Base-by-base conservation (phyloP, 2,797 vertebrate species). In the Pipistrellus nathusii region DNA sequence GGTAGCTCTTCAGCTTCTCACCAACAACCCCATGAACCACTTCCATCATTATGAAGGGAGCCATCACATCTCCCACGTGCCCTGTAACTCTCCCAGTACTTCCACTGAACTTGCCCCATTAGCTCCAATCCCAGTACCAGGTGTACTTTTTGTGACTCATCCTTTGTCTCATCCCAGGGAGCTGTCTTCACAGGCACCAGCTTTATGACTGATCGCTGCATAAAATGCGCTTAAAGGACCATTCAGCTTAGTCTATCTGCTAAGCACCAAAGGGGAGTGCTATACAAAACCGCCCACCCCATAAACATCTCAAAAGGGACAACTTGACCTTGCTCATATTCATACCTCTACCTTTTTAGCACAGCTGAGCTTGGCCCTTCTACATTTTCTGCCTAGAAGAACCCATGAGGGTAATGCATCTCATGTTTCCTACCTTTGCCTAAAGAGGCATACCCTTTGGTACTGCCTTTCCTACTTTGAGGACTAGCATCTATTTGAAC, bases 371-470 rank as follows among this genome's bases (percentile, higher is more conserved):
- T 27, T 27, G 44, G 30, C 18, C 73, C 25, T 46, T 57, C 62
- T 30, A n/a, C 5, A 15, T 57, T 53, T 82, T 69, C 75, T 85
- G 73, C 85, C 53, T 77, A 46, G 62, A 91, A 87, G 53, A 92
- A 59, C 12, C 64, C 32, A 14, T 35, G 38, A 77, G 46, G 53
- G 62, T 21, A 51, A 93, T 3, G 11, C 21, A 71, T 13, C 62
- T 48, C 53, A 55, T 3, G 38, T 14, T 38, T 18, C 44, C 25
- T 25, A 14, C 6, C 59, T 73, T 64, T 68, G 35, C 44, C 8
- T 44, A 41, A 57, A 91, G 46, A 51, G 46, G 15, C 11, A 23
- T 48, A 81, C 86, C 44, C 55, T 87, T 73, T 46, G 23, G 46
- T 72, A 46, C 27, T 5, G 3, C 30, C 21, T 71, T 82, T 85